Conservation (phyloP, 2,797 vertebrate genomes). For the Phrynocephalus guinanensis region DNA sequence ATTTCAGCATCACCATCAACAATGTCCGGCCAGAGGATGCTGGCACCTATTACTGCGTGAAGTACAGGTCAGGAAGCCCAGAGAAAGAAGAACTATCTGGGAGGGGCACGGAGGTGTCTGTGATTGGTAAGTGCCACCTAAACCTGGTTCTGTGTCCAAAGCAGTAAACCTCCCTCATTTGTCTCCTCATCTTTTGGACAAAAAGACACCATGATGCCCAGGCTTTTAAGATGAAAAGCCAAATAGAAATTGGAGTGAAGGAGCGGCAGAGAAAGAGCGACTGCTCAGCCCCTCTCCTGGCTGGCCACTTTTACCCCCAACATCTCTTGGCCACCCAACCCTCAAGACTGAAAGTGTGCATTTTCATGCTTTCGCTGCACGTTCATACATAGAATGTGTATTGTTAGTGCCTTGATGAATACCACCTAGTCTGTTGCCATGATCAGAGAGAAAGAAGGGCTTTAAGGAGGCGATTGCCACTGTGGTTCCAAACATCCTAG, state of each 20-base stretch:
- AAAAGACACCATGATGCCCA: neutral
- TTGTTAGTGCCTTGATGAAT: neutral
- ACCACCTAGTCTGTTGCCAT: neutral
- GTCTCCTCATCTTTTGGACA: no score
- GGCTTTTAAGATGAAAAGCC: neutral
- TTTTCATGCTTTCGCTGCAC: neutral
- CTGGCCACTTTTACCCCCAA: neutral
- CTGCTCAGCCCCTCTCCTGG: neutral
- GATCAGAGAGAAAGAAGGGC: neutral
- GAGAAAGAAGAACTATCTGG: neutral
- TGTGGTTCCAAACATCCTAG: neutral
- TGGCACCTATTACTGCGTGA: conserved; percentile 57
- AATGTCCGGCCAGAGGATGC: neutral
- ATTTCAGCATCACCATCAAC: conserved; percentile 49
- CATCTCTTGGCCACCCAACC: neutral
- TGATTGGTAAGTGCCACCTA: conserved; percentile 30
- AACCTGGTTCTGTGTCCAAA: neutral
- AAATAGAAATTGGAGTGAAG: neutral
- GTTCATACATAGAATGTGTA: no score
- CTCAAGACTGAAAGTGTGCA: neutral
- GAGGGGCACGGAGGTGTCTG: conserved; percentile 12
- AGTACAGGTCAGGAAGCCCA: neutral
- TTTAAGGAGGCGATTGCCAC: neutral
- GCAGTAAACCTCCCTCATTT: neutral
- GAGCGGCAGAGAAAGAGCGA: no score